Evolutionary conservation across 2,113 vertebrate genomes (phyloP).

Genomic region (Ahaetulla prasina): DNA sequence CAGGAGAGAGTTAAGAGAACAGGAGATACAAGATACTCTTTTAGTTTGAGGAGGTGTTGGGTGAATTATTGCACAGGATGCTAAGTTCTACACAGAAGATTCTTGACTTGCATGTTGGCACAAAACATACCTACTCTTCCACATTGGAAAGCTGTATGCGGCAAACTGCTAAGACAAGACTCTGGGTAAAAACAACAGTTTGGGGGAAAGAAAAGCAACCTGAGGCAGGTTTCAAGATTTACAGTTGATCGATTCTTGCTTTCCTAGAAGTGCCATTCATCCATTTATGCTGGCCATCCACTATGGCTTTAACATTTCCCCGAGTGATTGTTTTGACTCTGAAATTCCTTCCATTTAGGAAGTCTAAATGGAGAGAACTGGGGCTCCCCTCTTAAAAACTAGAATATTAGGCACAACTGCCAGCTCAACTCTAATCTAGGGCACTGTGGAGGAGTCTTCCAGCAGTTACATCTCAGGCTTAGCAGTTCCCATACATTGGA

Average conservation of each 20-base stretch:
- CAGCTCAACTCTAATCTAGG: background rate
- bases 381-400: background rate
- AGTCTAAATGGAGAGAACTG: fast-evolving
- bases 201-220: background rate
- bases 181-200: fast-evolving
- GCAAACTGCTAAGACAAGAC: fast-evolving
- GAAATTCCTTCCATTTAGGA: background rate
- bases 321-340: fast-evolving
- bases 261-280: background rate
- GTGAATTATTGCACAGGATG: background rate
- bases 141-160: background rate
- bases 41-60: background rate
- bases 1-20: background rate
- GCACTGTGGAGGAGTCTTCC: background rate
- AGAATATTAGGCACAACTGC: background rate
- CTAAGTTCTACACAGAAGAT: background rate
- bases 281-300: slow-evolving; percentile 1
- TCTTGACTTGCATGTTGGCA: background rate
- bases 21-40: background rate
- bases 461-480: background rate
- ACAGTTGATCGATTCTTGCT: fast-evolving
- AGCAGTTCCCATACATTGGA: slow-evolving; percentile 1
- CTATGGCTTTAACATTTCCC: background rate
- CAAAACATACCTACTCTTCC: background rate
- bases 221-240: fast-evolving